Evolutionary conservation across 2,113 vertebrate species (phyloP).

Genomic region (Dryoscopus gambensis): DNA sequence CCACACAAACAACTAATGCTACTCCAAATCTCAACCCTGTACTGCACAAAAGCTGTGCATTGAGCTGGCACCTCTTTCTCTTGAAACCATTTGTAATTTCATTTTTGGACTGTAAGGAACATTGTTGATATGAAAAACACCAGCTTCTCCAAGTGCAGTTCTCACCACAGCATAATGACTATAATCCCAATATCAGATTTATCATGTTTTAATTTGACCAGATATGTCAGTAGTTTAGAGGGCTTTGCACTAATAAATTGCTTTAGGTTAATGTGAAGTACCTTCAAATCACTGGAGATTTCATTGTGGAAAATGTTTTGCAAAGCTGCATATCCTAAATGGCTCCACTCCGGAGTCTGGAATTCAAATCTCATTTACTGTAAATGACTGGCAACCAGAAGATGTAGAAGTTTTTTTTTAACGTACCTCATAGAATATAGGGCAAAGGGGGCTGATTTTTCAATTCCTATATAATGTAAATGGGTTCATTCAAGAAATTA

Average conservation of each 20-base stretch:
- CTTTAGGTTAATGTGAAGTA: neutral
- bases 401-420: neutral
- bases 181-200: neutral
- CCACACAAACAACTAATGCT: neutral
- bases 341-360: slow-evolving; percentile 26
- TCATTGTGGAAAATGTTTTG: slow-evolving; percentile 20
- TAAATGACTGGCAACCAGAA: neutral
- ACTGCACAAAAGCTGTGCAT: neutral
- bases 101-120: neutral
- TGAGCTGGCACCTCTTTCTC: neutral
- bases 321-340: slow-evolving; percentile 4
- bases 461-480: neutral
- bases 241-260: neutral
- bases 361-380: neutral
- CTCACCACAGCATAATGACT: neutral
- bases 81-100: neutral
- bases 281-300: neutral
- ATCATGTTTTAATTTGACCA: neutral
- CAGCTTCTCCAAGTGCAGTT: neutral
- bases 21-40: neutral
- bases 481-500: neutral
- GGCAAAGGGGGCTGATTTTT: neutral
- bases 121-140: neutral
- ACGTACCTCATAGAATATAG: neutral
- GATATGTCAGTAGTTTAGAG: neutral